These are phyloP conservation scores for Cheilosia vulpina DNA, from an alignment of 2,888 invertebrate genomes.

Conservation along the genomic window DNA sequence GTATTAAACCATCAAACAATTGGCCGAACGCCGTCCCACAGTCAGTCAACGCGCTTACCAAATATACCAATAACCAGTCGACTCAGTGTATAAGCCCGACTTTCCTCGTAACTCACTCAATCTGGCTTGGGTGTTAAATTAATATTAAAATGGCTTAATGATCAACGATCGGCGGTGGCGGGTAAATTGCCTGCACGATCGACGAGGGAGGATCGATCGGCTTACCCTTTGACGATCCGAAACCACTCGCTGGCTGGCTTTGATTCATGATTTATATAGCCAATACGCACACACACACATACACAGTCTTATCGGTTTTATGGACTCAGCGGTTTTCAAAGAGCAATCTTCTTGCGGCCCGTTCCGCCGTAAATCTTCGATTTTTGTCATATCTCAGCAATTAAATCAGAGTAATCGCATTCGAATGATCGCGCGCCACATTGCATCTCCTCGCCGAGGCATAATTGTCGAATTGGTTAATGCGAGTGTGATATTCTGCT, in stretches of 20 bases:
- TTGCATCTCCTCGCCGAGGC: slow-evolving; percentile 25
- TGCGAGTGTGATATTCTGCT: slow-evolving; percentile 39
- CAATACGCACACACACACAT: slow-evolving; percentile 24
- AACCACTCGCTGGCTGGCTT: not conserved
- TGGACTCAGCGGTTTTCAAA: slow-evolving; percentile 31
- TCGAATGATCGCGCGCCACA: slow-evolving; percentile 67
- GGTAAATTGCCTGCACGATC: slow-evolving; percentile 36
- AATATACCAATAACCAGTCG: not conserved
- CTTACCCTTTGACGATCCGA: slow-evolving; percentile 32
- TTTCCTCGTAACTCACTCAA: slow-evolving; percentile 39
- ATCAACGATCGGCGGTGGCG: slow-evolving; percentile 16
- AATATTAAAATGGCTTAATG: slow-evolving; percentile 59
- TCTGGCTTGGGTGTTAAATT: slow-evolving; percentile 59
- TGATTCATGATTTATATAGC: slow-evolving; percentile 64
- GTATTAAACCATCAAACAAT: slow-evolving; percentile 29
- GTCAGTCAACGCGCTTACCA: slow-evolving; percentile 7
- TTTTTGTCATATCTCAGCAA: slow-evolving; percentile 70
- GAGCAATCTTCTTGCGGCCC: slow-evolving; percentile 41
- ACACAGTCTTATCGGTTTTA: slow-evolving; percentile 36
- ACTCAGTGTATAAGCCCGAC: not conserved
- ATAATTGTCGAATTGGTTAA: slow-evolving; percentile 67
- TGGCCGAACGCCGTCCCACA: slow-evolving; percentile 17
- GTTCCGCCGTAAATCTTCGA: slow-evolving; percentile 64
- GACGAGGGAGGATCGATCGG: slow-evolving; percentile 46
- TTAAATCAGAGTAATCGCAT: slow-evolving; percentile 69